Evolutionary conservation across 2,113 vertebrate genomes (phyloP), one percentile per base, ranked within the genome.

Genomic region (Sclerurus mexicanus): DNA sequence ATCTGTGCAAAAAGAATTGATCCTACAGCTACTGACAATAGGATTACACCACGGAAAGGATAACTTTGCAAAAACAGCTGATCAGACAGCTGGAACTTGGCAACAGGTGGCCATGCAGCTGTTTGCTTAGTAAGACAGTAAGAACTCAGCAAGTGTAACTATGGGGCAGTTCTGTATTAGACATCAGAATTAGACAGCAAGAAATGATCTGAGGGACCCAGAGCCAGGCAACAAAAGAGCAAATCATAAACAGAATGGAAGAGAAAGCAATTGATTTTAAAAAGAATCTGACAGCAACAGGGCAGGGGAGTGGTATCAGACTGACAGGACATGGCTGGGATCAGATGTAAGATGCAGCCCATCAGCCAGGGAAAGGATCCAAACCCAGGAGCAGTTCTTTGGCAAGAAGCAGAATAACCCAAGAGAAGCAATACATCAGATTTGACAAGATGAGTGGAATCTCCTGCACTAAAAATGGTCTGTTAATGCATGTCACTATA

Each of bases 391-490:
- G 39, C 27, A 50, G 69, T 17, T 87, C 58, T 40, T 87, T 85
- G 85, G 66, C 84, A 79, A 56, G 33, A 60, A 40, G 30, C 42
- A 56, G 39, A 71, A 31, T 44, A 93, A 93, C 59, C 39, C 47
- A 81, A n/a, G 6, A 81, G 80, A 77, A 80, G 71, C 28, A 89
- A 81, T 92, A 96, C 39, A 96, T 96, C 89, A 79, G 46, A 90
- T 86, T 46, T 95, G 91, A 93, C 94, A 90, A 64, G 67, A 73
- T 28, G 62, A 78, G 63, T n/a, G 33, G 75, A 82, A 37, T 40
- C 53, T 87, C n/a, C 80, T 53, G 35, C 47, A 42, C 47, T 86
- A 37, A 67, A 83, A 81, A 31, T 17, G 19, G 12, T 74, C 82
- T 88, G 92, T n/a, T 59, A 85, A 84, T 12, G 27, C 47, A 49